Base-by-base conservation (phyloP, 2,888 invertebrate species). In the Macroteleia sp. region DNA sequence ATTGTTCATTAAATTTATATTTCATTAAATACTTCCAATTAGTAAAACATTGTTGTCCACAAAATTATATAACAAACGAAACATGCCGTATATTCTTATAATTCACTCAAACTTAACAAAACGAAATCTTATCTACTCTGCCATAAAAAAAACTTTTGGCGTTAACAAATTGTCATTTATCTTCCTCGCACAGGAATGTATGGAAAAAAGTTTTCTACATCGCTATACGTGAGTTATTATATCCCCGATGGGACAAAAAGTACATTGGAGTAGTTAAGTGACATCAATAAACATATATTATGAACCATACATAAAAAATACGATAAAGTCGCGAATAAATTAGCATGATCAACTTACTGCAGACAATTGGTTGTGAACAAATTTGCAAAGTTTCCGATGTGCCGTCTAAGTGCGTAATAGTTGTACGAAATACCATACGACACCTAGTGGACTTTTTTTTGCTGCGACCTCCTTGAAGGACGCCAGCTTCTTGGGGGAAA, bases 391-490 rank as follows among this genome's bases (percentile, higher is more conserved):
- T 96, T 92, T 97, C 97, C 50, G 93, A 92, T 30, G 93, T 94
- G 2, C 97, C 97, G 88, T 96, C 95, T 8, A 95, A 94, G 88
- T 95, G 95, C 28, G 95, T 93, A 85, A 99, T 93, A 82, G 95
- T 95, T 0, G 97, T 96, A 75, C 98, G 94, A 92, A 98, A 98
- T 50, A 98, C 97, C 96, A 99, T 97, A 52, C 98, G 95, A 88
- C 98, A 98, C 66, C 97, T 94, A 0, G 98, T 98, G 0, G 97
- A 97, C 92, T 98, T 98, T 93, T 98, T 98, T 92, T 97, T 97
- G 89, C 96, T 96, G 77, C 96, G 93, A 2, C 92, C 90, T 3
- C 92, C 90, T 22, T 92, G 93, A 8, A 90, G 83, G 2, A 89
- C 82, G 0, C 95, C 95, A 59, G 96, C 93, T 82, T 96, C 94